These are phyloP conservation scores for Drosophila tropicalis DNA, from an alignment of 1,140 invertebrate species.

Conservation along the genomic window DNA sequence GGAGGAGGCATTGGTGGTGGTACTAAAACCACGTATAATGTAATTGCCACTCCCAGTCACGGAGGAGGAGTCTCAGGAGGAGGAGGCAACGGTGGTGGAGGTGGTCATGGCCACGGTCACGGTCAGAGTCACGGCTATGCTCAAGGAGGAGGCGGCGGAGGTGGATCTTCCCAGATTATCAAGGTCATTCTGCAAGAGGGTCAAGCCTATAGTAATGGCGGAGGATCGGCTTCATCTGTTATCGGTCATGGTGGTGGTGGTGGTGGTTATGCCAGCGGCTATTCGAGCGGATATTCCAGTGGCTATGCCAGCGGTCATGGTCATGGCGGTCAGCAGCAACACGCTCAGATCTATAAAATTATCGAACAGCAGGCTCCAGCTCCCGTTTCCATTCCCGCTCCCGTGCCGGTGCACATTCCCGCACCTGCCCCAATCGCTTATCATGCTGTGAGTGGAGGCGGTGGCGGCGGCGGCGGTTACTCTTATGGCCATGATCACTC, in stretches of 20 bases:
- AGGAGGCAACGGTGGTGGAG: constrained; percentile 16
- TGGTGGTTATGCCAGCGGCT: not conserved
- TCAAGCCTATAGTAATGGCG: constrained; percentile 52
- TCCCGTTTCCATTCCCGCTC: constrained; percentile 30
- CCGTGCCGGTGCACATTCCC: not conserved
- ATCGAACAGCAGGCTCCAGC: constrained; percentile 58
- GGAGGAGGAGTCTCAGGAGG: constrained; percentile 25
- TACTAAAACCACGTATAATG: constrained; percentile 62
- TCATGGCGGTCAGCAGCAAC: constrained; percentile 28
- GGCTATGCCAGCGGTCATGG: constrained; percentile 36
- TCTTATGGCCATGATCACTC: constrained; percentile 41
- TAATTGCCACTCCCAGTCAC: constrained; percentile 62
- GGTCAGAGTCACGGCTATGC: constrained; percentile 36
- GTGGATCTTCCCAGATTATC: constrained; percentile 60
- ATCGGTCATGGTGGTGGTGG: constrained; percentile 14
- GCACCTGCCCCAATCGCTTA: constrained; percentile 40
- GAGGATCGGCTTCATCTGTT: constrained; percentile 28
- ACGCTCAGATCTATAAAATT: constrained; percentile 66
- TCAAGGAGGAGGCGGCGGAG: constrained; percentile 34
- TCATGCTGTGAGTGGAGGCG: constrained; percentile 31
- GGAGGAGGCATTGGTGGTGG: constrained; percentile 30
- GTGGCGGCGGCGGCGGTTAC: constrained; percentile 27
- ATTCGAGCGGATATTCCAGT: not conserved
- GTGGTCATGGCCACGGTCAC: constrained; percentile 31
- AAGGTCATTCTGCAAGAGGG: constrained; percentile 70